Evolutionary conservation across 2,888 invertebrate genomes (phyloP), one percentile per base, ranked within the genome.

Genomic region (Sphaerophoria taeniata): DNA sequence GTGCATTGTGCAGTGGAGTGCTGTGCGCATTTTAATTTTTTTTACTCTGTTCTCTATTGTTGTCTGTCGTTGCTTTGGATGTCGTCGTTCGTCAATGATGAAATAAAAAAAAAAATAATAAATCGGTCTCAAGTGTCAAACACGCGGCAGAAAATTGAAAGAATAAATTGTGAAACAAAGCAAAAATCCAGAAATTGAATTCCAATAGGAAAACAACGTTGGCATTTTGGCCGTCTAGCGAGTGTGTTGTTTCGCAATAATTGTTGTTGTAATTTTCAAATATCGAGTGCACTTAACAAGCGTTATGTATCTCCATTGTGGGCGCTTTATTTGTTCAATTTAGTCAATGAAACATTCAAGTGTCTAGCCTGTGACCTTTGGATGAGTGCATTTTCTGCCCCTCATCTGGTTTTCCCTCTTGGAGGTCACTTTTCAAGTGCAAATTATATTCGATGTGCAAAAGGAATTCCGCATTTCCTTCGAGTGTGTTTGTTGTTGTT

Each of bases 1-100:
- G 7, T 63, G 36, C 53, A 45, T 56, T 74, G 36, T 24, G 75
- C 56, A 80, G 77, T 65, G 60, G 43, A 80, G 71, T 65, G 45
- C n/a, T 70, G 58, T 79, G 70, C 63, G 77, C 82, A 78, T 73
- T 73, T 82, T 73, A 33, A 56, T 45, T 63, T 78, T 12, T 43
- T 69, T 78, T 9, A 43, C 60, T 24, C 24, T 24, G 24, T 24
- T 24, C 1, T 24, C 24, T 24, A 24, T 24, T 24, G 24, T 24
- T 24, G 24, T 24, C 24, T 58, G 47, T 60, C 31, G 24, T 60
- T 3, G 7, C 31, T 51, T 9, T 43, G 12, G 3, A 43, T 5
- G 9, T 43, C 43, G 43, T 43, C 24, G 9, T 24, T 49, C 49
- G 7, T 33, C 11, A 39, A 6, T 12, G 49, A 53, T 65, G 49